A percentile compares a stretch with the other conserved stretches of the same genome.
Conservation (phyloP, 2,888 invertebrate species). For the Tenthredo distinguenda region DNA sequence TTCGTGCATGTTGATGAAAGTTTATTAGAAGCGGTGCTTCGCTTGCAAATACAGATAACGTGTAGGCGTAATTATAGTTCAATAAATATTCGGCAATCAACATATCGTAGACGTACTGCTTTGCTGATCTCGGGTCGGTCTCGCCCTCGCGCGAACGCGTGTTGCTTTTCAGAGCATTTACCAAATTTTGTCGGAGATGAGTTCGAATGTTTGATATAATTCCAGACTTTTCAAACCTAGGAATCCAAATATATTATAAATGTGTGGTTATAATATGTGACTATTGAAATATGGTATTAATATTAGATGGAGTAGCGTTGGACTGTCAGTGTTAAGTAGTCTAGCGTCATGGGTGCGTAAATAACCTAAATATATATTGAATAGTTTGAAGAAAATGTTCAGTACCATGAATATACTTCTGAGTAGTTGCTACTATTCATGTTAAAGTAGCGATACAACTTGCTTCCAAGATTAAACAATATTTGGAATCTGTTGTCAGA, state of each 20-base stretch:
- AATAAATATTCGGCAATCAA: conserved; percentile 75
- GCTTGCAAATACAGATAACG: conserved; percentile 75
- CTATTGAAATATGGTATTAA: neutral
- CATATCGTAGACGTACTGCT: conserved; percentile 75
- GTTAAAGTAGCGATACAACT: conserved; percentile 15
- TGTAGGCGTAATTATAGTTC: conserved; percentile 73
- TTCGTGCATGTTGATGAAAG: conserved; percentile 66
- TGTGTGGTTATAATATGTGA: neutral
- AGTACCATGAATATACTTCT: conserved; percentile 73
- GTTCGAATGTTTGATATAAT: conserved; percentile 75
- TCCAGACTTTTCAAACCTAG: conserved; percentile 75
- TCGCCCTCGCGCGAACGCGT: conserved; percentile 65
- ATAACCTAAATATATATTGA: neutral
- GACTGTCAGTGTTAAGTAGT: neutral
- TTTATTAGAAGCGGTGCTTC: conserved; percentile 74
- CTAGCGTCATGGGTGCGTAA: neutral
- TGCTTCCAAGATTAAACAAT: conserved; percentile 15
- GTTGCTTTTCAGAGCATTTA: conserved; percentile 72
- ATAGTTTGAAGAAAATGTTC: conserved; percentile 9
- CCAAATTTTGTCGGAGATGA: conserved; percentile 74
- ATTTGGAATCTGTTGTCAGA: neutral
- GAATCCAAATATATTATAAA: conserved; percentile 25
- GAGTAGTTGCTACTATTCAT: conserved; percentile 73
- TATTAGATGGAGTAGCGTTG: conserved; percentile 1
- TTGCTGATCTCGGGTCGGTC: conserved; percentile 68